Evolutionary conservation across 1,140 invertebrate species (phyloP).

Genomic region (Contarinia nasturtii): DNA sequence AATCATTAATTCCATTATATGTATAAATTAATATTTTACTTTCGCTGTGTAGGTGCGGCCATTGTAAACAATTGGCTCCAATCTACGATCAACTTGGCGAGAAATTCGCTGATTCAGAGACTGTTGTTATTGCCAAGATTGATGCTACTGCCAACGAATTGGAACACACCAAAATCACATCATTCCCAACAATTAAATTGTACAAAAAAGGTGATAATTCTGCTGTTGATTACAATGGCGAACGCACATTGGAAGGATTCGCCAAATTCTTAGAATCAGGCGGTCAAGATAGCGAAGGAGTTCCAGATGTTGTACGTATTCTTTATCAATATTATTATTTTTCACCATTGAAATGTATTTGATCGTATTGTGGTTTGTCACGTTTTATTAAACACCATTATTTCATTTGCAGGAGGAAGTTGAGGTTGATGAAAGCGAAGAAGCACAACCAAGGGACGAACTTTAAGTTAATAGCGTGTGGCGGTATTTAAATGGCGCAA

Average conservation of each 20-base stretch:
- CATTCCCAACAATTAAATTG: constrained; percentile 92
- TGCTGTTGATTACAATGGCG: constrained; percentile 87
- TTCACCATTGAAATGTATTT: too few species aligned
- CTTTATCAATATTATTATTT: too few species aligned
- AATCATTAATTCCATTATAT: too few species aligned
- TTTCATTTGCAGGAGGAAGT: too few species aligned
- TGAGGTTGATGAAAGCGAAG: too few species aligned
- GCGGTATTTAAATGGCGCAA: too few species aligned
- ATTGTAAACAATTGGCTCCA: constrained; percentile 91
- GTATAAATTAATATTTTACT: too few species aligned
- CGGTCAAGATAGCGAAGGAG: constrained; percentile 4
- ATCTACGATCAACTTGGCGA: constrained; percentile 71
- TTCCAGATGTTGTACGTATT: not conserved
- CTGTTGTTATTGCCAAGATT: constrained; percentile 93
- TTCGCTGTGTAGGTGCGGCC: constrained; percentile 66
- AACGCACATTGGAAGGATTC: constrained; percentile 84
- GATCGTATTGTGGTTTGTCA: too few species aligned
- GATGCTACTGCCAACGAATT: constrained; percentile 95
- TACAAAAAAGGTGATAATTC: constrained; percentile 86
- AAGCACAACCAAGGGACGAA: too few species aligned
- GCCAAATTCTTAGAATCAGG: constrained; percentile 71
- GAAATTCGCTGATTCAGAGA: constrained; percentile 68
- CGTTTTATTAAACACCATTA: too few species aligned
- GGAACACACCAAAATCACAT: constrained; percentile 83
- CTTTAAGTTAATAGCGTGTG: too few species aligned